Percentiles rank a stretch among this genome's conserved stretches.
phyloP scores from a whole-genome alignment of 2,888 invertebrate species.

The Hofmannophila pseudospretella region DNA sequence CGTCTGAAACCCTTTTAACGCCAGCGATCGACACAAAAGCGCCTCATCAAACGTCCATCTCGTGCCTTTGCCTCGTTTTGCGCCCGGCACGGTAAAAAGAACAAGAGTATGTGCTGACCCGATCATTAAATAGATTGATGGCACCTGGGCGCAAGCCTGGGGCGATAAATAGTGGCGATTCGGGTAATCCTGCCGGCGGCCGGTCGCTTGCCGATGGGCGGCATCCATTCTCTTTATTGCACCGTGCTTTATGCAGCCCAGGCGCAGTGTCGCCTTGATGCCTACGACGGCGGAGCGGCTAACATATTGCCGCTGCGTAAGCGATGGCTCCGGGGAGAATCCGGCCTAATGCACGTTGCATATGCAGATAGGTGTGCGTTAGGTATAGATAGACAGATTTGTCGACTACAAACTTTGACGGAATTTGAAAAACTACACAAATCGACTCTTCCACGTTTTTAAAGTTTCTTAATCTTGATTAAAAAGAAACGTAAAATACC shows the following conservation, averaged over 20 bases:
- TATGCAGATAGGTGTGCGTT: too few species aligned
- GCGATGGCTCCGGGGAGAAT: slow-evolving; percentile 1
- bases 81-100: slow-evolving; percentile 60
- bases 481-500: too few species aligned
- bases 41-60: slow-evolving; percentile 77
- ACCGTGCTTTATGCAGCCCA: slow-evolving; percentile 69
- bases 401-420: too few species aligned
- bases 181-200: slow-evolving; percentile 73
- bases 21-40: slow-evolving; percentile 67
- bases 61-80: slow-evolving; percentile 60
- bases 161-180: slow-evolving; percentile 78
- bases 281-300: slow-evolving; percentile 54
- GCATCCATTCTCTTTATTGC: slow-evolving; percentile 78
- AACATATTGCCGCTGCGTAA: slow-evolving; percentile 51
- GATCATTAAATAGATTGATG: slow-evolving; percentile 78
- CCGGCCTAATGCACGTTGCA: not conserved
- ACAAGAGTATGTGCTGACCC: slow-evolving; percentile 74
- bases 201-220: slow-evolving; percentile 67
- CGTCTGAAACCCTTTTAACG: slow-evolving; percentile 65
- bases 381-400: too few species aligned
- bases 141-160: slow-evolving; percentile 76
- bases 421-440: too few species aligned
- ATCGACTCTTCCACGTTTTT: too few species aligned
- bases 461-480: too few species aligned
- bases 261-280: slow-evolving; percentile 58